phyloP scores from a whole-genome alignment of 2,888 invertebrate genomes.

The Crepidodera aurea region DNA sequence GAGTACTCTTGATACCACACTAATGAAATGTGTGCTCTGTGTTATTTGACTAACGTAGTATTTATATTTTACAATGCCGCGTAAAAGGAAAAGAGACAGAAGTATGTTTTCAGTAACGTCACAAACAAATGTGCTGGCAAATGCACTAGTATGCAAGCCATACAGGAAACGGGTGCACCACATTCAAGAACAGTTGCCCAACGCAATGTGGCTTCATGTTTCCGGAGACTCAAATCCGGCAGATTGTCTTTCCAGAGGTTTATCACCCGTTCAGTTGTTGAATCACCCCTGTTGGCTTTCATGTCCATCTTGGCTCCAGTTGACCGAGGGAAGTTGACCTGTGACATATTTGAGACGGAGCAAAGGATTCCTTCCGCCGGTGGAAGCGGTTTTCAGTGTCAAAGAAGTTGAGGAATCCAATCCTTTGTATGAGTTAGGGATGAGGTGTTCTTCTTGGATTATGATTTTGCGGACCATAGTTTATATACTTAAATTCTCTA shows the following conservation, averaged over 20 bases:
- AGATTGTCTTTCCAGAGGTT: slow-evolving; percentile 4
- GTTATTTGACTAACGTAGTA: no score
- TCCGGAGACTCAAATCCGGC: slow-evolving; percentile 1
- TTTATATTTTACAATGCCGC: no score
- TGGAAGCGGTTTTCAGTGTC: background rate
- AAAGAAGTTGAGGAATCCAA: background rate
- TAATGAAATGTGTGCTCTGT: no score
- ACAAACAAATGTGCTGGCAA: no score
- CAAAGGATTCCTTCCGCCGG: background rate
- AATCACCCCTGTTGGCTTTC: background rate
- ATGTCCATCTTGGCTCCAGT: slow-evolving; percentile 12
- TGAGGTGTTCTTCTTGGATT: background rate
- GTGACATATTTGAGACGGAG: background rate
- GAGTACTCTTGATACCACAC: no score
- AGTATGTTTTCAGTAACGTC: no score
- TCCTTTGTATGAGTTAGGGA: background rate
- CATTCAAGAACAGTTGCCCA: slow-evolving; percentile 3
- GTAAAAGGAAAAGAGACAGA: no score
- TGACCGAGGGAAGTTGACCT: slow-evolving; percentile 1
- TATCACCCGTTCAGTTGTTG: background rate
- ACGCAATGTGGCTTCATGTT: background rate
- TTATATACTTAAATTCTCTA: slow-evolving; percentile 8
- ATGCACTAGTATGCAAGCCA: no score
- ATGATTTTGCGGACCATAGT: slow-evolving; percentile 6
- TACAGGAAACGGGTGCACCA: slow-evolving; percentile 10